Evolutionary conservation across 2,888 invertebrate genomes (phyloP).

Genomic region (Drosophila mercatorum): DNA sequence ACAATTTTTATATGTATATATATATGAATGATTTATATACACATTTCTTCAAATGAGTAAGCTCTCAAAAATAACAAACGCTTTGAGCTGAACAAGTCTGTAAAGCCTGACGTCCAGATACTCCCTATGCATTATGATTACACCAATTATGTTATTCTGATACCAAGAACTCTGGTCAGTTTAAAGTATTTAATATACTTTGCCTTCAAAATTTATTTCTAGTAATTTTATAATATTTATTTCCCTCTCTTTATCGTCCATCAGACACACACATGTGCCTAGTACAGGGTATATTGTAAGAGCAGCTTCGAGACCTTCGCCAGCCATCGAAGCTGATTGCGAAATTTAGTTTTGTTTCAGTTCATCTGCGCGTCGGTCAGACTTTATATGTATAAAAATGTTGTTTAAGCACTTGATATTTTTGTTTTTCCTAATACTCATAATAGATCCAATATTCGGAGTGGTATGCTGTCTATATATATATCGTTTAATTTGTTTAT

Average conservation of each 20-base stretch:
- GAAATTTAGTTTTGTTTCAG: slow-evolving; percentile 8
- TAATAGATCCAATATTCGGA: neutral
- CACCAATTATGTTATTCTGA: neutral
- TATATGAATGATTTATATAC: neutral
- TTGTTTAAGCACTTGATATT: neutral
- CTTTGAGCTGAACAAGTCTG: neutral
- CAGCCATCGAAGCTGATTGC: neutral
- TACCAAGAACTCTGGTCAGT: too few relatives aligned
- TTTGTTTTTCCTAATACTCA: too few relatives aligned
- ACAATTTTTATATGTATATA: neutral
- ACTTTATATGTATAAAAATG: neutral
- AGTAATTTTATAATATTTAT: neutral
- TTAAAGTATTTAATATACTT: neutral
- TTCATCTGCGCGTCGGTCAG: neutral
- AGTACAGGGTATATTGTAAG: neutral
- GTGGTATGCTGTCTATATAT: neutral
- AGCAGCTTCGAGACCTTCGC: neutral
- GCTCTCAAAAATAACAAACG: slow-evolving; percentile 1
- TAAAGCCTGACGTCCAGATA: neutral
- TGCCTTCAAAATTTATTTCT: neutral
- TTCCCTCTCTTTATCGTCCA: neutral
- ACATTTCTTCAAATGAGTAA: slow-evolving; percentile 2
- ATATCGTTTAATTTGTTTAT: too few relatives aligned
- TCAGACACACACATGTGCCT: neutral
- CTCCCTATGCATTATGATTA: neutral